phyloP scores from a whole-genome alignment of 35 echinoderm and acorn worm genomes.

The Ophioderma brevispina region DNA sequence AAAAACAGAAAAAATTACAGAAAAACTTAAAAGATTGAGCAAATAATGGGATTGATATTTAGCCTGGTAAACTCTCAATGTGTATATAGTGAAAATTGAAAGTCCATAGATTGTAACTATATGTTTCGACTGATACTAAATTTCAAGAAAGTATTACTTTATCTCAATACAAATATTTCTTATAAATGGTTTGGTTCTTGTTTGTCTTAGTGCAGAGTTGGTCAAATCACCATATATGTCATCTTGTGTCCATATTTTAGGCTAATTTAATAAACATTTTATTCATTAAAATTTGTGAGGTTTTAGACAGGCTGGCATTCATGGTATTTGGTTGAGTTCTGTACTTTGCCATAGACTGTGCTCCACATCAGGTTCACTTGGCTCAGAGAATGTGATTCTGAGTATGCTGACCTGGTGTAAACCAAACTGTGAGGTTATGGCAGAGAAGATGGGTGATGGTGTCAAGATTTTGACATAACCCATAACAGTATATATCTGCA shows the following conservation, averaged over 20 bases:
- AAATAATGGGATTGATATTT: no score
- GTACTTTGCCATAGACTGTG: neutral
- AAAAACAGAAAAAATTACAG: no score
- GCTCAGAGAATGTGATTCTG: neutral
- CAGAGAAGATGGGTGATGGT: neutral
- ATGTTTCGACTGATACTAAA: no score
- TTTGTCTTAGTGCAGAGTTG: no score
- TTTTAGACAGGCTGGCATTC: neutral
- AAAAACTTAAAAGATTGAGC: no score
- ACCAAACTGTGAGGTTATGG: neutral
- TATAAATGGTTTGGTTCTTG: no score
- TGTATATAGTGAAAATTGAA: no score
- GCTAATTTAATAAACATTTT: neutral
- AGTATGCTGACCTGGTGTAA: neutral
- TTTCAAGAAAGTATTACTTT: no score
- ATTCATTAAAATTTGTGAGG: neutral
- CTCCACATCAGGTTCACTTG: neutral
- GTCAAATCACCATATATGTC: neutral
- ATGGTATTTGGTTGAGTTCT: neutral
- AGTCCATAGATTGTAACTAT: no score
- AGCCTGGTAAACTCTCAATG: no score
- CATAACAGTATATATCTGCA: constrained; percentile 5
- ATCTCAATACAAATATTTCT: no score
- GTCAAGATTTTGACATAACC: neutral
- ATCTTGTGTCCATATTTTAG: neutral